Evolutionary conservation across 2,888 invertebrate species (phyloP).

Genomic region (Tolmerus cingulatus): DNA sequence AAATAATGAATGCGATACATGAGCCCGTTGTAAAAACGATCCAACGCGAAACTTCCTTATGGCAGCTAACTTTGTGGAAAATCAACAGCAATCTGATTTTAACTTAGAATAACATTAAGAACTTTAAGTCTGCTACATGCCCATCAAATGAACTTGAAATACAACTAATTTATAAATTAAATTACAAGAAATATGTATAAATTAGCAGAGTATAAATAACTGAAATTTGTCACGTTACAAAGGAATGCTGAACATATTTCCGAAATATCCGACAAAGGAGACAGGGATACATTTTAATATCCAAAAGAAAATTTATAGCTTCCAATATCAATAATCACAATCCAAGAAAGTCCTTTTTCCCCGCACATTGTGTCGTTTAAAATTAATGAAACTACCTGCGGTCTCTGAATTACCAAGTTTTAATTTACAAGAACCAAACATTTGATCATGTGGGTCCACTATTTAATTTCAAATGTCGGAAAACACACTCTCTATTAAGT

Average conservation of each 20-base stretch:
- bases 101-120: background rate
- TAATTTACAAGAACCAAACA: background rate
- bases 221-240: background rate
- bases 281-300: background rate
- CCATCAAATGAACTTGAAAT: background rate
- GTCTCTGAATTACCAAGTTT: background rate
- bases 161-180: background rate
- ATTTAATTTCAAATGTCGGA: background rate
- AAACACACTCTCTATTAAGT: background rate
- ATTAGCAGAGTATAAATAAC: background rate
- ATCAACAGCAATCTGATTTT: background rate
- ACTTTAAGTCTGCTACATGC: background rate
- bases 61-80: background rate
- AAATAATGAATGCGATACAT: background rate
- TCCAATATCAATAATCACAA: conserved; percentile 3
- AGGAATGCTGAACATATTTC: background rate
- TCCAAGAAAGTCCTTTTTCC: background rate
- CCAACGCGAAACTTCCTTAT: background rate
- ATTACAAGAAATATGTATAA: background rate
- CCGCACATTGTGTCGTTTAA: background rate
- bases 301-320: conserved; percentile 3
- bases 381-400: conserved; percentile 18
- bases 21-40: background rate
- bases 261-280: background rate
- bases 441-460: background rate